Percentiles rank a stretch among this genome's conserved stretches.
Conservation (phyloP, 2,888 invertebrate genomes). For the Augiades crinisus region DNA sequence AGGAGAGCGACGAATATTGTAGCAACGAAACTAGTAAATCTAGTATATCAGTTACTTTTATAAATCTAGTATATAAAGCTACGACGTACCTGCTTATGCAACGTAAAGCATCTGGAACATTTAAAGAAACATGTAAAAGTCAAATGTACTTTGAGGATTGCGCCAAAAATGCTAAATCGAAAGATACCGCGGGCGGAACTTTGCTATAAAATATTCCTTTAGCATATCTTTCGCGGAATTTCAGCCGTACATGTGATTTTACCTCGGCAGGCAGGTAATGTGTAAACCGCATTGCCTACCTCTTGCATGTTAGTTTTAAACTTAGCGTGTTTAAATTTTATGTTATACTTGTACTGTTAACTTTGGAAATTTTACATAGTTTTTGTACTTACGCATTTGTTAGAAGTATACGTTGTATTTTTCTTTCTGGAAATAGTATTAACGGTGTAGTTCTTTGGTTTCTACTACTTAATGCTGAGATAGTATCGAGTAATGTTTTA, state of each 20-base stretch:
- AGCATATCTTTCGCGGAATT: slow-evolving; percentile 23
- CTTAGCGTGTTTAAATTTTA: neutral
- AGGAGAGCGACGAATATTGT: too few species aligned
- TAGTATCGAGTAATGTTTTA: too few species aligned
- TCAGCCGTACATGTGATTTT: slow-evolving; percentile 18
- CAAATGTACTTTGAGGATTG: slow-evolving; percentile 25
- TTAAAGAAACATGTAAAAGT: slow-evolving; percentile 20
- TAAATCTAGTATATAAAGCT: too few species aligned
- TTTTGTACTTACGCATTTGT: too few species aligned
- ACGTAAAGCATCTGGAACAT: slow-evolving; percentile 1
- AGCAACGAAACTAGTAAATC: too few species aligned
- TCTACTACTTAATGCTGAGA: too few species aligned
- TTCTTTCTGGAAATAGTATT: too few species aligned
- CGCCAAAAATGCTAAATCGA: slow-evolving; percentile 26
- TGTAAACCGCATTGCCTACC: slow-evolving; percentile 10
- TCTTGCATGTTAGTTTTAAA: slow-evolving; percentile 15
- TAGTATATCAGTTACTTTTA: too few species aligned
- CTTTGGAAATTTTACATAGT: too few species aligned
- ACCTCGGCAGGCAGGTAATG: neutral
- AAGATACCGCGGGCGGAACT: slow-evolving; percentile 22
- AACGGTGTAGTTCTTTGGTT: too few species aligned
- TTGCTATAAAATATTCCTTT: slow-evolving; percentile 25
- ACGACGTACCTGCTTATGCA: slow-evolving; percentile 1
- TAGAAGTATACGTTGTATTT: too few species aligned
- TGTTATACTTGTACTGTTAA: too few species aligned